Evolutionary conservation across 2,888 invertebrate genomes (phyloP).

Genomic region (Synergus laeviventris): DNA sequence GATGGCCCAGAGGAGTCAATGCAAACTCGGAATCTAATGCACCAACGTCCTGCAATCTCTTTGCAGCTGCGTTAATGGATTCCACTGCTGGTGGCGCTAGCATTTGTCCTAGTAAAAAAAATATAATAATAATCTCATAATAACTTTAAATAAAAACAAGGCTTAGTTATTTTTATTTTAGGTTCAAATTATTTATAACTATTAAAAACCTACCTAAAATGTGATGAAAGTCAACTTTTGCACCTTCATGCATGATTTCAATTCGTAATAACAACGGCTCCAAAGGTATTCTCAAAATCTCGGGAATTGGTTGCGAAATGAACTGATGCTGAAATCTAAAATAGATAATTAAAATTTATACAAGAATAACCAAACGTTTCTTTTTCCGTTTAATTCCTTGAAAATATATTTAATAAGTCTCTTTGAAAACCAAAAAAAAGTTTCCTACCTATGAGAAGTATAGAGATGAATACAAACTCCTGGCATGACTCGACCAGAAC

Average conservation of each 20-base stretch:
- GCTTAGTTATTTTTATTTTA: neutral
- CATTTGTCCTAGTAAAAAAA: constrained; percentile 79
- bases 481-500: constrained; percentile 93
- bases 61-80: constrained; percentile 83
- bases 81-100: constrained; percentile 85
- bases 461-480: constrained; percentile 93
- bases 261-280: constrained; percentile 88
- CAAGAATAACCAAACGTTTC: too few species aligned
- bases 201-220: constrained; percentile 76
- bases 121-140: constrained; percentile 48
- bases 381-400: too few species aligned
- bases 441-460: constrained; percentile 80
- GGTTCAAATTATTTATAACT: neutral
- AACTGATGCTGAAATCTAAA: constrained; percentile 81
- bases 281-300: constrained; percentile 92
- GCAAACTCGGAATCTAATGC: constrained; percentile 82
- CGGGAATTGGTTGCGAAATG: constrained; percentile 87
- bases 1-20: constrained; percentile 90
- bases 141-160: neutral
- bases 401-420: neutral
- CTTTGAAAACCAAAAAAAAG: too few species aligned
- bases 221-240: constrained; percentile 76
- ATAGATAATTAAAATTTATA: neutral
- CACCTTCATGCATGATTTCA: constrained; percentile 80
- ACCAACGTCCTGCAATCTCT: constrained; percentile 85